Evolutionary conservation across 92 coral and sea anemone species (phyloP).

Genomic region (Plumapathes pennacea): DNA sequence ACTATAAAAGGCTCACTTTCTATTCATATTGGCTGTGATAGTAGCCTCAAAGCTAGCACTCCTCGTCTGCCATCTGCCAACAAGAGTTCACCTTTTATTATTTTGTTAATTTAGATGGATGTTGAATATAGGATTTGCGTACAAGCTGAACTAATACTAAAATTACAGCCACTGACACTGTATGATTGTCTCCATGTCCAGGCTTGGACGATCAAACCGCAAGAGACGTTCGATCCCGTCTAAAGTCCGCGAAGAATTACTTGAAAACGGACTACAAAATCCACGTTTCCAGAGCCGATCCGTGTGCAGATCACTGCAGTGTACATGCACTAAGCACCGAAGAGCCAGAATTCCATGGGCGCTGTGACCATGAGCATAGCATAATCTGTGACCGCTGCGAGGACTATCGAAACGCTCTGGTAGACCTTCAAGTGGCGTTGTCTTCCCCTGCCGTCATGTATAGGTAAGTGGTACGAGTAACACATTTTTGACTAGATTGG

Average conservation of each 20-base stretch:
- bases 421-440: slow-evolving; percentile 2
- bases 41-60: no score
- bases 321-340: slow-evolving; percentile 9
- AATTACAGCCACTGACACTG: no score
- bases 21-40: no score
- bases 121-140: no score
- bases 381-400: slow-evolving; percentile 22
- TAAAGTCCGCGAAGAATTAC: slow-evolving; percentile 18
- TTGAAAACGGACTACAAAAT: slow-evolving; percentile 32
- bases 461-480: no score
- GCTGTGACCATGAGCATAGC: slow-evolving; percentile 20
- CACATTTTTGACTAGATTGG: no score
- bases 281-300: slow-evolving; percentile 7
- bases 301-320: slow-evolving; percentile 25
- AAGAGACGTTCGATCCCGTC: slow-evolving; percentile 1
- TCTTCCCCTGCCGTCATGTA: background rate
- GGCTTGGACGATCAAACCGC: slow-evolving; percentile 1
- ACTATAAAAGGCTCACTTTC: no score
- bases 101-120: no score
- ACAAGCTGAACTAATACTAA: no score
- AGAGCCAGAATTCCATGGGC: background rate
- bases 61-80: no score
- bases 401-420: slow-evolving; percentile 2
- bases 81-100: no score
- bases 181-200: no score